phyloP scores from a whole-genome alignment of 2,113 vertebrate species.

The Chamaetylas fuelleborni region DNA sequence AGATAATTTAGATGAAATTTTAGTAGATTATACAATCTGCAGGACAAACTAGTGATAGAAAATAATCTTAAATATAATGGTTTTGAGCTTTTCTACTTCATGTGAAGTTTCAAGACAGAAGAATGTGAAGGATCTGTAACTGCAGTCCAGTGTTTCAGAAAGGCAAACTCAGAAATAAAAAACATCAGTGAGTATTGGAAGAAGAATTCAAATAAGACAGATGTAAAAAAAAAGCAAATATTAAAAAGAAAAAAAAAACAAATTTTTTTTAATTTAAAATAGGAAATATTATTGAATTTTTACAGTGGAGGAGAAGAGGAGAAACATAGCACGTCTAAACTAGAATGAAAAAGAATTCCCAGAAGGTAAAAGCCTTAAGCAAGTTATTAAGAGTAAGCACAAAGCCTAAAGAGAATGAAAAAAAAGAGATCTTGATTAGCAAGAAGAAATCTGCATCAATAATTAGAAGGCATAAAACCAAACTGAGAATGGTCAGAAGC shows the following conservation, averaged over 20 bases:
- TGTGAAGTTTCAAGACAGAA: neutral
- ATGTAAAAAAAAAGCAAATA: too few relatives aligned
- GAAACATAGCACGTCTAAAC: neutral
- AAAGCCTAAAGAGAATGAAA: neutral
- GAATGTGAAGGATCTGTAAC: neutral
- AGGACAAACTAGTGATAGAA: neutral
- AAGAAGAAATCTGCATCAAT: neutral
- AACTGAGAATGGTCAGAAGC: neutral
- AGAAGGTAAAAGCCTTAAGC: neutral
- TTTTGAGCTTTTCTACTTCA: neutral
- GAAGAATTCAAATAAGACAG: neutral
- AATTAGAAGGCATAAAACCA: neutral
- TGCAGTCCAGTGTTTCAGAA: neutral
- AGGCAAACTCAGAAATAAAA: neutral
- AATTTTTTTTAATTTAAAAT: neutral
- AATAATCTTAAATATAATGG: neutral
- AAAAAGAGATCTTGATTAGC: neutral
- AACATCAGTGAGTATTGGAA: neutral
- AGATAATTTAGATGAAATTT: neutral
- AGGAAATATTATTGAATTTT: neutral
- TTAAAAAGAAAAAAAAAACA: neutral
- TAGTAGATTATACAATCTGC: neutral
- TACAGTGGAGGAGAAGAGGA: neutral
- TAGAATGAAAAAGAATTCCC: neutral
- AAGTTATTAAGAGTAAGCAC: neutral